Base-by-base conservation (phyloP, 2,888 invertebrate species). In the Caenorhabditis angaria region DNA sequence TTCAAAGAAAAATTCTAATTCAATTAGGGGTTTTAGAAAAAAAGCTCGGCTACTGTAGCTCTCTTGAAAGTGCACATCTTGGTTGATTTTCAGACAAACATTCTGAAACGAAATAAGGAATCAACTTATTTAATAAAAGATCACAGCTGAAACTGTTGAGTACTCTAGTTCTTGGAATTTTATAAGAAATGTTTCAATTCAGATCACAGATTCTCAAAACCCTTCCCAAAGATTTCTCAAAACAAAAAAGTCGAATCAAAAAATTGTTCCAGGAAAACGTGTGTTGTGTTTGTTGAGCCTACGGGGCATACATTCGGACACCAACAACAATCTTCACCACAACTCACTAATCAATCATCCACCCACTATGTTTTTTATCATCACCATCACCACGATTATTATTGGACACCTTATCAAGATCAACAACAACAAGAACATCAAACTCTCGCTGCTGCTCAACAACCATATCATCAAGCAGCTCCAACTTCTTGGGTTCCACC, bases 261-360 rank as follows among this genome's bases (percentile, higher is more conserved):
- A 41, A 10, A 27, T n/a, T n/a, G n/a, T 66, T 64, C 14, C 71
- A 82, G 82, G 80, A 77, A 76, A 78, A 69, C 73, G 65, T 74
- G 82, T 85, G 85, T 78, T 85, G 85, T 79, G 85, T 85, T 85
- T 85, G 85, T 85, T 83, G 84, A 81, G 81, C 79, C 80, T 79
- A 78, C 70, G 48, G 70, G 65, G 51, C 62, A 70, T 57, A 60
- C 69, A 67, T 63, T 63, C 63, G 66, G 72, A 70, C 70, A 75
- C 27, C 47, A 18, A 10, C 32, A 48, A 18, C 18, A 59, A n/a
- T 25, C 22, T 8, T 22, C 24, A 47, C 47, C 20, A 59, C 35
- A 5, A 25, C 20, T 6, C 20, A 41, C 47, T 22, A 14, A 29
- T 14, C 47, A 50, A 6, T 28, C 47, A 18, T 10, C 50, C 22